phyloP scores from a whole-genome alignment of 2,797 vertebrate species.

The Alectoris magna region DNA sequence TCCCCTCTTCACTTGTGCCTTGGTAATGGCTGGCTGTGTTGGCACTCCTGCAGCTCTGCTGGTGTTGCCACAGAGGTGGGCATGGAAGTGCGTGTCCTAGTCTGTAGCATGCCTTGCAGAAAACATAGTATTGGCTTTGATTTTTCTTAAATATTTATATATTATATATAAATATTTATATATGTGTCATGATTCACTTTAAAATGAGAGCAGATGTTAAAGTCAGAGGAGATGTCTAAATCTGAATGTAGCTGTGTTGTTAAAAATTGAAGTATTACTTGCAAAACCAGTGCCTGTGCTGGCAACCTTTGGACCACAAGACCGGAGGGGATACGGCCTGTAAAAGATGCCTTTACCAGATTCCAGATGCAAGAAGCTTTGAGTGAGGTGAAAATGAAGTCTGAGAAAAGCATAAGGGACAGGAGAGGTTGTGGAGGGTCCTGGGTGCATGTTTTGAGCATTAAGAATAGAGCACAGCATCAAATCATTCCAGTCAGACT shows the following conservation, averaged over 20 bases:
- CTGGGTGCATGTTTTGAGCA: fast-evolving
- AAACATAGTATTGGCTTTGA: background rate
- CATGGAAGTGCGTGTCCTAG: background rate
- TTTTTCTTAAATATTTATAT: no score
- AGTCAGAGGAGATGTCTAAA: background rate
- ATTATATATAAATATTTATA: no score
- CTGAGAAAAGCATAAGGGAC: background rate
- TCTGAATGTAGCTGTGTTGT: background rate
- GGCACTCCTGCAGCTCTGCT: background rate
- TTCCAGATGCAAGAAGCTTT: background rate
- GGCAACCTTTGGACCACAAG: background rate
- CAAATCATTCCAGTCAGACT: background rate
- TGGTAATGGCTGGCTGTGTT: background rate
- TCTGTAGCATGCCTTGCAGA: slow-evolving; percentile 5
- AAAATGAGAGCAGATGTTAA: background rate
- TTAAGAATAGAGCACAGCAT: background rate
- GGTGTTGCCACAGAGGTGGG: background rate
- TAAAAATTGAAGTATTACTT: background rate
- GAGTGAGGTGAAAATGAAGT: background rate
- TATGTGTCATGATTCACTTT: background rate
- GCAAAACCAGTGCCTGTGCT: background rate
- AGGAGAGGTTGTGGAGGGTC: background rate
- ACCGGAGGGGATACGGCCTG: background rate
- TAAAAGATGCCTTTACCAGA: background rate
- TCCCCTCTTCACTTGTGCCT: slow-evolving; percentile 11